A percentile compares a stretch with the other conserved stretches of the same genome.
These are phyloP conservation scores for Temnothorax longispinosus DNA, from an alignment of 1,140 invertebrate species.

Conservation along the genomic window DNA sequence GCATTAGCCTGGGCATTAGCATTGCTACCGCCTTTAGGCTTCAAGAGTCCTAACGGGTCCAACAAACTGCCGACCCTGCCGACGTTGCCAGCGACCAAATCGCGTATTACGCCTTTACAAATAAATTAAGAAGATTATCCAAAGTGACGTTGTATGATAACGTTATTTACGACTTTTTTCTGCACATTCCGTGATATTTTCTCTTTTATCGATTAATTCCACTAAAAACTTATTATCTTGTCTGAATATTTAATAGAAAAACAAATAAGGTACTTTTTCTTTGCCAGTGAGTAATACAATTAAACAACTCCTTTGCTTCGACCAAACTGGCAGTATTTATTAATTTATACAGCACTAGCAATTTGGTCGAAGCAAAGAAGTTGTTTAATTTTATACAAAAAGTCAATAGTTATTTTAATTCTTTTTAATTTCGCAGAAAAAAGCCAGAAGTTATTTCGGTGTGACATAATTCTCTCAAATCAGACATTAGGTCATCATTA, in stretches of 20 bases:
- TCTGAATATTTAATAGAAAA: neutral
- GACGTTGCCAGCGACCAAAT: neutral
- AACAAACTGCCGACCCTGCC: constrained; percentile 41
- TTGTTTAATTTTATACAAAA: neutral
- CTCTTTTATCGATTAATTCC: neutral
- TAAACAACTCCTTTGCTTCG: no score
- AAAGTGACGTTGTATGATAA: neutral
- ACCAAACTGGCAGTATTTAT: no score
- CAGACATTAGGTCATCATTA: neutral
- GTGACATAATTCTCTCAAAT: neutral
- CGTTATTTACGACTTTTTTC: neutral
- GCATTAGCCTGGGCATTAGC: constrained; percentile 53
- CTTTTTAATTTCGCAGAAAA: neutral
- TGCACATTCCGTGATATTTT: neutral
- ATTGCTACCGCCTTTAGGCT: neutral
- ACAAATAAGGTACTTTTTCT: neutral
- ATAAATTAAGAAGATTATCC: neutral
- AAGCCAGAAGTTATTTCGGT: neutral
- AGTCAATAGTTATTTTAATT: neutral
- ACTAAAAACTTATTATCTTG: neutral
- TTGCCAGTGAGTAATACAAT: no score
- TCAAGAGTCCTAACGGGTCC: constrained; percentile 76
- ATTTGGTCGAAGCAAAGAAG: no score
- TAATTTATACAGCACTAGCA: no score
- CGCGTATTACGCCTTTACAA: constrained; percentile 35